A percentile compares a stretch with the other conserved stretches of the same genome.
These are phyloP conservation scores for Vulpes vulpes DNA, from an alignment of 2,113 vertebrate genomes.

Conservation along the genomic window DNA sequence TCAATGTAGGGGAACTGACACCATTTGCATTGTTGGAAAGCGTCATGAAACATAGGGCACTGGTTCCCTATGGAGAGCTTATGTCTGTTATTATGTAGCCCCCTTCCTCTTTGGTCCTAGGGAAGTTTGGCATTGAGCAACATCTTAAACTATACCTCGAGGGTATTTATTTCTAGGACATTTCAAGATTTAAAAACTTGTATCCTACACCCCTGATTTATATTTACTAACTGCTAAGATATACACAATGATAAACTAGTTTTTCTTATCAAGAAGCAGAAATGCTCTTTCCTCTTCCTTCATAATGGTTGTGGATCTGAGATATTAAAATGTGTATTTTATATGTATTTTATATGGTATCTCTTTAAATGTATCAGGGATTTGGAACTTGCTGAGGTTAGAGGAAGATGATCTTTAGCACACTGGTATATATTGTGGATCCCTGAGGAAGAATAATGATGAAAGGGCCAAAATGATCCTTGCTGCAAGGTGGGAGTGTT, in stretches of 20 bases:
- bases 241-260: neutral
- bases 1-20: slow-evolving; percentile 76
- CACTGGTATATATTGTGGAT: neutral
- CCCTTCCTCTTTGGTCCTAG: neutral
- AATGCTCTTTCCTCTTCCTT: neutral
- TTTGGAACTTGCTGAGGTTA: neutral
- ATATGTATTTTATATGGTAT: neutral
- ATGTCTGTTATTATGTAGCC: neutral
- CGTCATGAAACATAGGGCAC: neutral
- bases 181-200: slow-evolving; percentile 48
- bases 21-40: slow-evolving; percentile 66
- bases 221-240: slow-evolving; percentile 36
- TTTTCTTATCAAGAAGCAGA: slow-evolving; percentile 49
- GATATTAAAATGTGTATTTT: neutral
- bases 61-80: slow-evolving; percentile 29
- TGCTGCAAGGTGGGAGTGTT: neutral
- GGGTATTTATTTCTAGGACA: slow-evolving; percentile 57
- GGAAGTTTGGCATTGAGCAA: slow-evolving; percentile 57
- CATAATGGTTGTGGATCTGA: neutral
- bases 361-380: neutral
- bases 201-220: neutral
- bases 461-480: neutral
- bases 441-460: neutral
- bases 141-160: slow-evolving; percentile 48
- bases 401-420: neutral